Percentiles rank a stretch among this genome's conserved stretches.
These are phyloP conservation scores for Rhingia rostrata DNA, from an alignment of 2,888 invertebrate species.

Conservation along the genomic window DNA sequence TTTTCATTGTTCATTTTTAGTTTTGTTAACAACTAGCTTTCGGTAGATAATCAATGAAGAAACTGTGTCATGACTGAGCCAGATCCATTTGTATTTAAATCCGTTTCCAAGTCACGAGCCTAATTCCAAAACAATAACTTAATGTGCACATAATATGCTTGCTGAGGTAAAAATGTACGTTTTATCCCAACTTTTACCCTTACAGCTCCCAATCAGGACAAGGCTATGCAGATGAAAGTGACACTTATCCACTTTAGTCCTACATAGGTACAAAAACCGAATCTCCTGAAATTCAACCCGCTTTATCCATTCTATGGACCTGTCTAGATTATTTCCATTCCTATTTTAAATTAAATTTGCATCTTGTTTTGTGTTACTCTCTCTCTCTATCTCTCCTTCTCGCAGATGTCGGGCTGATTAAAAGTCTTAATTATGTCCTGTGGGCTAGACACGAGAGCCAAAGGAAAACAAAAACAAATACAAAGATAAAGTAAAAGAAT, in stretches of 20 bases:
- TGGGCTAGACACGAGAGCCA: conserved; percentile 43
- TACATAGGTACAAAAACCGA: background rate
- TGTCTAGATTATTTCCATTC: conserved; percentile 48
- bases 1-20: too few relatives aligned
- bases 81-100: too few relatives aligned
- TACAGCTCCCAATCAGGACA: conserved; percentile 13
- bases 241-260: background rate
- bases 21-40: too few relatives aligned
- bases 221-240: conserved; percentile 3
- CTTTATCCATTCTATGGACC: conserved; percentile 19
- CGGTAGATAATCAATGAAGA: too few relatives aligned
- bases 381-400: conserved; percentile 48
- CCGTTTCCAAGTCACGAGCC: too few relatives aligned
- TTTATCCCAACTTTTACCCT: background rate
- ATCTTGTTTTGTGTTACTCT: conserved; percentile 53
- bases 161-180: too few relatives aligned
- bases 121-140: too few relatives aligned
- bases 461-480: conserved; percentile 4
- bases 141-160: too few relatives aligned
- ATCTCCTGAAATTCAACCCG: background rate
- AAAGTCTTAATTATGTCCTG: conserved; percentile 72
- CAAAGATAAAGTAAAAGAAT: background rate
- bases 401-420: conserved; percentile 61
- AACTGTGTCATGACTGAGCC: too few relatives aligned
- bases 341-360: conserved; percentile 57